These are phyloP conservation scores for Cinclus cinclus DNA, from an alignment of 2,113 vertebrate genomes.

Conservation along the genomic window DNA sequence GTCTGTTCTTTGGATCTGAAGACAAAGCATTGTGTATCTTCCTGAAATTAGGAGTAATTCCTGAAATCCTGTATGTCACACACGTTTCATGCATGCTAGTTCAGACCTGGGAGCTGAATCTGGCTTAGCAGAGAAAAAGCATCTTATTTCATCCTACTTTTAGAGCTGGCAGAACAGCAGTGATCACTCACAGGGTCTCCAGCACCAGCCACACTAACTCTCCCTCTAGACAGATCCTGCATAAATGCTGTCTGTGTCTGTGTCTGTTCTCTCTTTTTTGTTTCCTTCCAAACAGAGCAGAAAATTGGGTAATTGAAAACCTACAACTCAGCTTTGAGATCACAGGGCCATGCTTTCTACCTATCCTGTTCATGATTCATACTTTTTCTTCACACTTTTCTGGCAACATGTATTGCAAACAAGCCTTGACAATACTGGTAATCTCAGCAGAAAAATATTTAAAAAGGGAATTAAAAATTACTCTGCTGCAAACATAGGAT, in stretches of 20 bases:
- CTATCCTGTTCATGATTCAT: not conserved
- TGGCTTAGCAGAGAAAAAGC: not conserved
- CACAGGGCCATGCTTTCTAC: not conserved
- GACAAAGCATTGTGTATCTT: not conserved
- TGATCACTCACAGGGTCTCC: not conserved
- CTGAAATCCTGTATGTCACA: not conserved
- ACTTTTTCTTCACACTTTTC: not conserved
- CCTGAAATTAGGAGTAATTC: not conserved
- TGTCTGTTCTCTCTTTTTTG: conserved; percentile 8
- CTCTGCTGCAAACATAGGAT: not conserved
- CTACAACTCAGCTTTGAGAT: not conserved
- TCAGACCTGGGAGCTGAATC: not conserved
- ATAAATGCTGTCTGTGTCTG: not conserved
- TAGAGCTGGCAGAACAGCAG: not conserved
- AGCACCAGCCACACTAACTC: not conserved
- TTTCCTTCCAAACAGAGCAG: conserved; percentile 1
- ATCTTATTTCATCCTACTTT: not conserved
- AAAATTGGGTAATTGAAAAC: not conserved
- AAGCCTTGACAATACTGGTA: not conserved
- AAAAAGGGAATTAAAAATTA: not conserved
- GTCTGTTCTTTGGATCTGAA: not conserved
- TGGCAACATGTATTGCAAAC: not conserved
- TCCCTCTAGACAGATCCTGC: not conserved
- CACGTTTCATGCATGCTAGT: not conserved
- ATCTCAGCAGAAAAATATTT: not conserved